Conservation (phyloP, 2,888 invertebrate genomes). For the Macrophya alboannulata region DNA sequence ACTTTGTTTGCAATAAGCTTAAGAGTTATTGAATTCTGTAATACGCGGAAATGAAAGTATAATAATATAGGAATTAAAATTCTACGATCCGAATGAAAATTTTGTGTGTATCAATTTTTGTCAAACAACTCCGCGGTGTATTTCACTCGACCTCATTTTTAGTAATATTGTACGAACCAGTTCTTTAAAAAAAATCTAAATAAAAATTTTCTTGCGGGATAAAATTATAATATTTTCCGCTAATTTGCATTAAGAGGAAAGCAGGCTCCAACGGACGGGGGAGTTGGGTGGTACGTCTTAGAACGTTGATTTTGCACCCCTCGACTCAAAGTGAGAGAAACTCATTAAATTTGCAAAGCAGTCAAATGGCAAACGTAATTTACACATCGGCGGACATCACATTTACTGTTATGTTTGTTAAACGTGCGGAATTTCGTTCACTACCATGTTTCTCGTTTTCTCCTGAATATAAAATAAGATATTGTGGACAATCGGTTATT, state of each 20-base stretch:
- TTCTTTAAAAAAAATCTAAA: conserved; percentile 10
- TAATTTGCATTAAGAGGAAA: conserved; percentile 43
- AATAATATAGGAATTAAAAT: neutral
- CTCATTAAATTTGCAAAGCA: conserved; percentile 57
- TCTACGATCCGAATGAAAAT: conserved; percentile 5
- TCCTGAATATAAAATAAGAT: neutral
- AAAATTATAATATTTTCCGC: conserved; percentile 47
- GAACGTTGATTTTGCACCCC: conserved; percentile 49
- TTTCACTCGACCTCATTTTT: conserved; percentile 25
- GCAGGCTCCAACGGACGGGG: conserved; percentile 22
- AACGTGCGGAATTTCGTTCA: conserved; percentile 10
- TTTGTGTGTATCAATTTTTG: neutral
- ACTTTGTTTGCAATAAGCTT: neutral
- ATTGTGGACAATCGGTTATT: neutral
- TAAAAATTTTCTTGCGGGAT: conserved; percentile 9
- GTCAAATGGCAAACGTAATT: conserved; percentile 56
- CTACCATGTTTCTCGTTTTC: neutral
- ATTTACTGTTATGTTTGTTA: conserved; percentile 53
- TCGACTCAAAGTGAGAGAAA: conserved; percentile 36
- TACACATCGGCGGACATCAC: conserved; percentile 52
- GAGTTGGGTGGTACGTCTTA: conserved; percentile 33
- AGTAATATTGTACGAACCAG: conserved; percentile 3
- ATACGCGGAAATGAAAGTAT: neutral
- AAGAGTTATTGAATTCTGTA: neutral
- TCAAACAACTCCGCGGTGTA: conserved; percentile 22